phyloP scores from a whole-genome alignment of 2,888 invertebrate genomes.

The Conistra vaccinii region DNA sequence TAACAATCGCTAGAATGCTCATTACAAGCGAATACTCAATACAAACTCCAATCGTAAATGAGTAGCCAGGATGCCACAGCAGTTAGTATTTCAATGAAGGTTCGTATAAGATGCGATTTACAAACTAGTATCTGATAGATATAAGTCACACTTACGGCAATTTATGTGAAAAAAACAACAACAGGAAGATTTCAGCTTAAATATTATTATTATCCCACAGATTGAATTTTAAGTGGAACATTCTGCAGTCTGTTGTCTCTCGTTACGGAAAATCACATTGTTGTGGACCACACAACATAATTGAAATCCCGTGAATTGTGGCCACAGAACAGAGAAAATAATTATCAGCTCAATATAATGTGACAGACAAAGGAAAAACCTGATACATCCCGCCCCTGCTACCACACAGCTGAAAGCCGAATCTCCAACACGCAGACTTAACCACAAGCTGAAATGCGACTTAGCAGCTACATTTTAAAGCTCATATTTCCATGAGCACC shows the following conservation, averaged over 20 bases:
- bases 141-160: not conserved
- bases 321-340: constrained; percentile 49
- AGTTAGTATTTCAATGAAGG: too few relatives aligned
- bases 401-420: constrained; percentile 39
- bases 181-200: constrained; percentile 6
- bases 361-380: constrained; percentile 41
- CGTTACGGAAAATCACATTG: constrained; percentile 31
- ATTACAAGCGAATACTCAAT: too few relatives aligned
- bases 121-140: too few relatives aligned
- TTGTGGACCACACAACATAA: constrained; percentile 35
- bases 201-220: not conserved
- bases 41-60: too few relatives aligned
- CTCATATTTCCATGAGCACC: constrained; percentile 59
- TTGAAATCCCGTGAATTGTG: constrained; percentile 46
- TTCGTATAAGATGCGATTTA: too few relatives aligned
- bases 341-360: constrained; percentile 52
- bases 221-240: constrained; percentile 11
- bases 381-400: constrained; percentile 39
- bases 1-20: too few relatives aligned
- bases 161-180: not conserved
- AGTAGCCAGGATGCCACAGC: too few relatives aligned
- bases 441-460: constrained; percentile 37
- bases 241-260: constrained; percentile 9
- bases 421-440: constrained; percentile 39
- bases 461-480: constrained; percentile 53